A percentile compares a stretch with the other conserved stretches of the same genome.
These are phyloP conservation scores for Lasius platythorax DNA, from an alignment of 2,888 invertebrate species.

Conservation along the genomic window DNA sequence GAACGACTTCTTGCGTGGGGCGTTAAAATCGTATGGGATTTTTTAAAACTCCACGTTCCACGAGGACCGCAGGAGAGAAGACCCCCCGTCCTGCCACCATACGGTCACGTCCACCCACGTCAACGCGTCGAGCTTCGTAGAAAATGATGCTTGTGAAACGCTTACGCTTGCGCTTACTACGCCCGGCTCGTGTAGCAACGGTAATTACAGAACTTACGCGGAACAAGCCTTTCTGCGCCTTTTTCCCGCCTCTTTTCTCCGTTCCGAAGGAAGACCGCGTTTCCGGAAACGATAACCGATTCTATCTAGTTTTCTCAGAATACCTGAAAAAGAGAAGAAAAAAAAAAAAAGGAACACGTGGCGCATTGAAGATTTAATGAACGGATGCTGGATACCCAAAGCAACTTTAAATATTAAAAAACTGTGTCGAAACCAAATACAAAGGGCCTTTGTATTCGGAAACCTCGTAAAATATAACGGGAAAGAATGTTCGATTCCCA, in stretches of 20 bases:
- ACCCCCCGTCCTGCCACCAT: constrained; percentile 68
- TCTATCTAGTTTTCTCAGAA: not conserved
- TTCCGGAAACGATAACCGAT: constrained; percentile 9
- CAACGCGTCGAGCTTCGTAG: constrained; percentile 73
- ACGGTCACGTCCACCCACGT: constrained; percentile 73
- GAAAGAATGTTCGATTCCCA: no score
- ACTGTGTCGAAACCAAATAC: no score
- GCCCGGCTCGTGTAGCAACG: not conserved
- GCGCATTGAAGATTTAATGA: no score
- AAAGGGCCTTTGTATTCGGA: no score
- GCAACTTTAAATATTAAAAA: no score
- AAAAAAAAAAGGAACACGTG: not conserved
- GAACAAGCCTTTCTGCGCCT: constrained; percentile 28
- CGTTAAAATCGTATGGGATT: constrained; percentile 83
- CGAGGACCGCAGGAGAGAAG: constrained; percentile 64
- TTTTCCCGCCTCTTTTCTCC: constrained; percentile 20
- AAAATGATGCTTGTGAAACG: constrained; percentile 67
- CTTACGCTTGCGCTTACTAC: constrained; percentile 7
- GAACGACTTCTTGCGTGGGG: constrained; percentile 83
- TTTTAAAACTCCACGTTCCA: constrained; percentile 76
- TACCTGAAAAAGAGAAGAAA: no score
- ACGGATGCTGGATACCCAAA: not conserved
- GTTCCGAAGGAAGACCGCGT: not conserved
- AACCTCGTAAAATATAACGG: no score
- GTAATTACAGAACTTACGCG: constrained; percentile 53